Percentiles rank a stretch among this genome's conserved stretches.
These are phyloP conservation scores for Camponotus pennsylvanicus DNA, from an alignment of 1,140 invertebrate genomes.

Conservation along the genomic window DNA sequence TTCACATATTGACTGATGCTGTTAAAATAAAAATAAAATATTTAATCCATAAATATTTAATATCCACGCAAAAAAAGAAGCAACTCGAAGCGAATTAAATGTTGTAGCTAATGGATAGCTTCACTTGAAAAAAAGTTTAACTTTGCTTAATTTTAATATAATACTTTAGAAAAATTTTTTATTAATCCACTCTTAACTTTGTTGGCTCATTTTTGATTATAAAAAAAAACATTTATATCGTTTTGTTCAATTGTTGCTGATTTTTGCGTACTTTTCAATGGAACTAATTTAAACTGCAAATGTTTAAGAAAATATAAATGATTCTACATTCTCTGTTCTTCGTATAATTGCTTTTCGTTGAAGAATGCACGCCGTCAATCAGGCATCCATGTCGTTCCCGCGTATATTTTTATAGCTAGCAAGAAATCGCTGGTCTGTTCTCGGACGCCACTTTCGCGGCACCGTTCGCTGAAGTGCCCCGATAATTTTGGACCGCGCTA, in stretches of 20 bases:
- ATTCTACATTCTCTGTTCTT: not conserved
- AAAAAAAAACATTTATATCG: not conserved
- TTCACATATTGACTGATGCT: not conserved
- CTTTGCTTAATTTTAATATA: not conserved
- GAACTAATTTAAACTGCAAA: not conserved
- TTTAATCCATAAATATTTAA: constrained; percentile 7
- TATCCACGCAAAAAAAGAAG: not conserved
- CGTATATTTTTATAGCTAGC: constrained; percentile 52
- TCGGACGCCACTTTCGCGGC: constrained; percentile 59
- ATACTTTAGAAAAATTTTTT: constrained; percentile 17
- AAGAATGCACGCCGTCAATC: constrained; percentile 26
- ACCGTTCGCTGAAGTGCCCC: constrained; percentile 71
- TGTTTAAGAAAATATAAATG: not conserved
- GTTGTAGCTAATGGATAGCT: not conserved
- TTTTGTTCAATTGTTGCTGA: not conserved
- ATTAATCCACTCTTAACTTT: not conserved
- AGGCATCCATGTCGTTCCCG: constrained; percentile 3
- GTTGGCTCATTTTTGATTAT: not conserved
- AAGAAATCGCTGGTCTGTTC: constrained; percentile 49
- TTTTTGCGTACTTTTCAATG: not conserved
- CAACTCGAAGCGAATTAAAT: not conserved
- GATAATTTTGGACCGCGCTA: constrained; percentile 80
- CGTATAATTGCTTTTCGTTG: not conserved
- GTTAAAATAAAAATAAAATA: constrained; percentile 16
- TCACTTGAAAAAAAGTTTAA: not conserved